Percentiles rank a stretch among this genome's conserved stretches.
Conservation (phyloP, 2,888 invertebrate species). For the Scrobipalpa costella region DNA sequence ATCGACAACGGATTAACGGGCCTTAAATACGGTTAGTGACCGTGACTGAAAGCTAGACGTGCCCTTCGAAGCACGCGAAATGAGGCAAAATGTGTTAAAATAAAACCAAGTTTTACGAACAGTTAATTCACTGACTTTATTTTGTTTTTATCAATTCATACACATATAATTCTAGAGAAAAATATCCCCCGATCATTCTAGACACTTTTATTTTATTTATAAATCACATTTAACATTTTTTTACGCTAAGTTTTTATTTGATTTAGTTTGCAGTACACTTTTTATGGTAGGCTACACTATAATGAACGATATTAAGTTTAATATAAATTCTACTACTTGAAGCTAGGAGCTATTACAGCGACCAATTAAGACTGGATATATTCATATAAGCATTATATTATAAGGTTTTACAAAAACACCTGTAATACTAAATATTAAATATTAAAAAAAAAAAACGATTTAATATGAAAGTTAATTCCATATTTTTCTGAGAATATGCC, state of each 20-base stretch:
- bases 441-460: too few species aligned
- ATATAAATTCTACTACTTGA: constrained; percentile 38
- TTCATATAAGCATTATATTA: too few species aligned
- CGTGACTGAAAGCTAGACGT: too few species aligned
- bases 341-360: not conserved
- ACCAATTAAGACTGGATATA: not conserved
- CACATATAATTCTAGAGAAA: constrained; percentile 68
- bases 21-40: too few species aligned
- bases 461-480: too few species aligned
- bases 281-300: constrained; percentile 63
- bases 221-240: constrained; percentile 73
- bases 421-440: too few species aligned
- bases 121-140: constrained; percentile 74
- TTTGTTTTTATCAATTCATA: constrained; percentile 69
- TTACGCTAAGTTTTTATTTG: constrained; percentile 53
- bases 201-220: constrained; percentile 57
- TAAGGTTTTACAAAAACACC: too few species aligned
- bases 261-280: constrained; percentile 51
- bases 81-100: constrained; percentile 28
- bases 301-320: constrained; percentile 25
- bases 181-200: constrained; percentile 61
- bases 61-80: too few species aligned
- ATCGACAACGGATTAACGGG: too few species aligned
- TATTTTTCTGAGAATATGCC: too few species aligned
- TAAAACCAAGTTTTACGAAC: constrained; percentile 52